phyloP scores from a whole-genome alignment of 2,797 vertebrate genomes.

The Tiaroga cobitis region DNA sequence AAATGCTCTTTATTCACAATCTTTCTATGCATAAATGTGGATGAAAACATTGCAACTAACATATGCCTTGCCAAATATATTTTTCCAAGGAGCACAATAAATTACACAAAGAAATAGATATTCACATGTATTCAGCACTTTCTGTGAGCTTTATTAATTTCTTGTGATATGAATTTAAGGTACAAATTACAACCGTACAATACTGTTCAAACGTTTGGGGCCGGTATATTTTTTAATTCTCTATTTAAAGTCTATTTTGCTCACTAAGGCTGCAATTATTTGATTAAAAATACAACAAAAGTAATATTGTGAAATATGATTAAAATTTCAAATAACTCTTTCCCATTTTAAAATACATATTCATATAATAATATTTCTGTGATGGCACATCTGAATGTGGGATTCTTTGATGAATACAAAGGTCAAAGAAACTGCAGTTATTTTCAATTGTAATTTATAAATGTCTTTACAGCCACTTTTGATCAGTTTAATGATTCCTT shows the following conservation, averaged over 20 bases:
- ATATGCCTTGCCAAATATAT: background rate
- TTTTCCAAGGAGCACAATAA: conserved; percentile 2
- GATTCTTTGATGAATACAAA: background rate
- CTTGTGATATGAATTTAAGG: background rate
- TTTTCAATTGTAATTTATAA: background rate
- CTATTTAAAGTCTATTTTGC: background rate
- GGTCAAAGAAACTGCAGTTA: background rate
- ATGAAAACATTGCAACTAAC: background rate
- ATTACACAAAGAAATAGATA: background rate
- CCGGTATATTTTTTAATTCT: background rate
- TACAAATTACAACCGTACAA: background rate
- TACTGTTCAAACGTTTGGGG: background rate
- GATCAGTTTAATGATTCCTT: background rate
- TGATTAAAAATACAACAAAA: background rate
- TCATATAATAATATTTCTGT: background rate
- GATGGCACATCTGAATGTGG: background rate
- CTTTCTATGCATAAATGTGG: conserved; percentile 1
- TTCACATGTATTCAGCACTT: background rate
- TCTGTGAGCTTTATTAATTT: background rate
- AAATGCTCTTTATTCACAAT: background rate
- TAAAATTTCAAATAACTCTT: background rate
- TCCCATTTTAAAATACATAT: background rate
- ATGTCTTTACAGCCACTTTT: background rate
- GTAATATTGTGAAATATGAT: background rate
- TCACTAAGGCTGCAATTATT: background rate